A percentile compares a stretch with the other conserved stretches of the same genome.
Evolutionary conservation across 2,113 vertebrate genomes (phyloP).

Genomic region (Cryptotis parvus): DNA sequence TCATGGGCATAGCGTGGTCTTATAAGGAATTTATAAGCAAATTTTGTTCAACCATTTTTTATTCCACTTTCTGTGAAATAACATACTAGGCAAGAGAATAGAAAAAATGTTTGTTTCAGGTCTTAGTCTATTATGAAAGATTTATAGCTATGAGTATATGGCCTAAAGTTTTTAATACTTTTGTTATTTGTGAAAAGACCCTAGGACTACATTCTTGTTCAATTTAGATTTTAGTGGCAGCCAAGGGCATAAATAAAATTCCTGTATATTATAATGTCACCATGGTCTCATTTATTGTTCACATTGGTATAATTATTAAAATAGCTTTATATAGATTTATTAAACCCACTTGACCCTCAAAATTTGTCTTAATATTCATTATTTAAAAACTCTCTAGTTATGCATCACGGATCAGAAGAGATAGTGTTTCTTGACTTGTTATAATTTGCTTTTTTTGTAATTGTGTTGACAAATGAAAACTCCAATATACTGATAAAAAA

Average conservation of each 20-base stretch:
- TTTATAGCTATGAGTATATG: constrained; percentile 28
- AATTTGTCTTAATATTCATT: constrained; percentile 52
- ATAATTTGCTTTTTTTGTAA: constrained; percentile 78
- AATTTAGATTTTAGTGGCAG: constrained; percentile 41
- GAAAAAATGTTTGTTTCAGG: constrained; percentile 13
- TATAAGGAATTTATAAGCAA: constrained; percentile 25
- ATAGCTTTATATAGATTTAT: constrained; percentile 63
- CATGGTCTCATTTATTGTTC: constrained; percentile 61
- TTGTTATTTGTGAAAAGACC: constrained; percentile 8
- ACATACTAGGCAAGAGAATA: constrained; percentile 1
- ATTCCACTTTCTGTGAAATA: constrained; percentile 39
- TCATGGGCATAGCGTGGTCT: constrained; percentile 14
- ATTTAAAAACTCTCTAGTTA: constrained; percentile 29
- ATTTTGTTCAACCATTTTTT: constrained; percentile 41
- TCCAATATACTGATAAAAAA: constrained; percentile 8
- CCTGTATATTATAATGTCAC: constrained; percentile 1
- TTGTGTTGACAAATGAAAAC: constrained; percentile 69
- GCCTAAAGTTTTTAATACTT: constrained; percentile 56
- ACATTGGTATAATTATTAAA: constrained; percentile 39
- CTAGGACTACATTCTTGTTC: background rate
- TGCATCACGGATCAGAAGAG: constrained; percentile 77
- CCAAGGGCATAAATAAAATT: constrained; percentile 49
- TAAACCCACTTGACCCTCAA: constrained; percentile 35
- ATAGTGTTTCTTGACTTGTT: constrained; percentile 78
- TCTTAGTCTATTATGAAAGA: constrained; percentile 17